Conservation (phyloP, 2,888 invertebrate genomes). For the Polydrusus pterygomalis region DNA sequence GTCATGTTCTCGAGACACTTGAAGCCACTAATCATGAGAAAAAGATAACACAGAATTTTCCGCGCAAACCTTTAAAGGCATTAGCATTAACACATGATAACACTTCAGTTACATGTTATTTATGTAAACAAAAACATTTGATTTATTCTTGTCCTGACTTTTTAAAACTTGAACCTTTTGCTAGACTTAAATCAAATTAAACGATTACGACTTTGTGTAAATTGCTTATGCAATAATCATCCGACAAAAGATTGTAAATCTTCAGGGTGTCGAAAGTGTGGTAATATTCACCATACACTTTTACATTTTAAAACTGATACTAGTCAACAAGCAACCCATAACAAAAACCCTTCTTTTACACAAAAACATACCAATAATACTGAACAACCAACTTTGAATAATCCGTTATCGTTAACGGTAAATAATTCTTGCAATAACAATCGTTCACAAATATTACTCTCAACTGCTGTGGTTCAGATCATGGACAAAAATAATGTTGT, state of each 20-base stretch:
- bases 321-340: not conserved
- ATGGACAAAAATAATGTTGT: conserved; percentile 1
- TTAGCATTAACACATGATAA: conserved; percentile 7
- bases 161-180: conserved; percentile 21
- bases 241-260: conserved; percentile 44
- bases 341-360: not conserved
- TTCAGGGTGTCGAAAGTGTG: conserved; percentile 39
- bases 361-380: not conserved
- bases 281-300: conserved; percentile 42
- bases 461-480: conserved; percentile 40
- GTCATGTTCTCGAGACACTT: conserved; percentile 36
- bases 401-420: not conserved
- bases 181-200: conserved; percentile 35
- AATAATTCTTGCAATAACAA: not conserved
- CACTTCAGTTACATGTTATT: conserved; percentile 14
- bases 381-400: not conserved
- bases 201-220: conserved; percentile 40
- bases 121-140: conserved; percentile 29
- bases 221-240: conserved; percentile 44
- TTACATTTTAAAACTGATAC: conserved; percentile 34
- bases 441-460: conserved; percentile 25
- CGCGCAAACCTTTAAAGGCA: not conserved
- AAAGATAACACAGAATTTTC: not conserved
- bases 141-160: conserved; percentile 43
- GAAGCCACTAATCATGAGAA: not conserved